A percentile compares a stretch with the other conserved stretches of the same genome.
Conservation (phyloP, 2,113 vertebrate genomes). For the Ophthalmolycus amberensis region DNA sequence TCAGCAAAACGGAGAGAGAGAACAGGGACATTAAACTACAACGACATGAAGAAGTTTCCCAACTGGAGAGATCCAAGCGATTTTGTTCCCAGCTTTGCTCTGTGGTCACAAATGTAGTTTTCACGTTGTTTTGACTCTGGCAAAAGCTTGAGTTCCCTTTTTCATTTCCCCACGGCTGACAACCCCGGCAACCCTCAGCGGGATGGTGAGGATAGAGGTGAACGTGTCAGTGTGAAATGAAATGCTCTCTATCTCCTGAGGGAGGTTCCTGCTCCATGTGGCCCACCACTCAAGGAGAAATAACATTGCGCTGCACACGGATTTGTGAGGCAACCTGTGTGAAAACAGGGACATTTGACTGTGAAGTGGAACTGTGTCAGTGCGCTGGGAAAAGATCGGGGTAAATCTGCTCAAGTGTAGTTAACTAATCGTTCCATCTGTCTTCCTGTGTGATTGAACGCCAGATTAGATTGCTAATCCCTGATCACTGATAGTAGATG, state of each 20-base stretch:
- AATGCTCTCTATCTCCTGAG: conserved; percentile 77
- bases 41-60: conserved; percentile 60
- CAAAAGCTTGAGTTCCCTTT: conserved; percentile 67
- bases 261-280: conserved; percentile 66
- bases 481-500: conserved; percentile 48
- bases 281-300: conserved; percentile 72
- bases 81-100: conserved; percentile 62
- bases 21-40: conserved; percentile 40
- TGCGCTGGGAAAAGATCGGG: neutral
- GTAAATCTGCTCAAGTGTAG: conserved; percentile 44
- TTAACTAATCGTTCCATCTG: conserved; percentile 61
- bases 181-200: conserved; percentile 70
- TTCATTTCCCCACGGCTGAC: conserved; percentile 78
- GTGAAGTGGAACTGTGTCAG: conserved; percentile 45
- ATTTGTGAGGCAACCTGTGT: conserved; percentile 55
- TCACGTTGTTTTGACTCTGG: conserved; percentile 65
- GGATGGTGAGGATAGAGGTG: conserved; percentile 74
- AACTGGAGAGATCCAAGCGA: conserved; percentile 53
- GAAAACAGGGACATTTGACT: conserved; percentile 64
- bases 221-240: conserved; percentile 80
- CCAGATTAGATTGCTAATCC: conserved; percentile 53
- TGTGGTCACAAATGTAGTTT: conserved; percentile 76
- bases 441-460: conserved; percentile 55
- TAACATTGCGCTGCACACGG: conserved; percentile 58
- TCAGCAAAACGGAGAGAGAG: conserved; percentile 28